Conservation (phyloP, 1,140 invertebrate species). For the Drosophila pectinifera region DNA sequence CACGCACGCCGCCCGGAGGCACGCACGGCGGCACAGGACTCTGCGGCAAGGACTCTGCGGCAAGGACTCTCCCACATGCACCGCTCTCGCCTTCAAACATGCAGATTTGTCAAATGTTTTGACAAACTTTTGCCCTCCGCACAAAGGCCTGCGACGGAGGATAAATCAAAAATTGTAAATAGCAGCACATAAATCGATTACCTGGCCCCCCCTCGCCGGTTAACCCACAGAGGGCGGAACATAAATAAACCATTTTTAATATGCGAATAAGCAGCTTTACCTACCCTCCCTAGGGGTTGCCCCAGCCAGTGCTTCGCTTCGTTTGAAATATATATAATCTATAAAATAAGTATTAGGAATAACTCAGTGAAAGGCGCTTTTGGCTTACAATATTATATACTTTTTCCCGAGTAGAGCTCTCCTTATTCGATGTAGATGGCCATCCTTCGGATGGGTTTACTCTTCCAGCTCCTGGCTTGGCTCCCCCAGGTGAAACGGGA, state of each 20-base stretch:
- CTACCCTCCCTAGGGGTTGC: background rate
- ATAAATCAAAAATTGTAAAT: slow-evolving; percentile 74
- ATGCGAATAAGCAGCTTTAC: slow-evolving; percentile 72
- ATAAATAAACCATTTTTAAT: slow-evolving; percentile 82
- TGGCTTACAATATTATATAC: too few relatives aligned
- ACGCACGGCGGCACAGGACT: slow-evolving; percentile 4
- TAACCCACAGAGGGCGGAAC: too few relatives aligned
- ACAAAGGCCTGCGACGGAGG: slow-evolving; percentile 5
- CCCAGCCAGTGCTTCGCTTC: background rate
- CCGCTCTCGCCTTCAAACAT: too few relatives aligned
- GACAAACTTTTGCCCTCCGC: slow-evolving; percentile 35
- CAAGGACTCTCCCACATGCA: background rate
- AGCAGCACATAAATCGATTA: slow-evolving; percentile 76
- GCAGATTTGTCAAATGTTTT: slow-evolving; percentile 49
- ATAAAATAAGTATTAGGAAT: background rate
- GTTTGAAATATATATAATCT: background rate
- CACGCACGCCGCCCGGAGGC: slow-evolving; percentile 8
- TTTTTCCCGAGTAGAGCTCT: background rate
- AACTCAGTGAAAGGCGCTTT: background rate
- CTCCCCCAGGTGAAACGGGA: slow-evolving; percentile 18
- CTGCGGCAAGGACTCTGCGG: background rate
- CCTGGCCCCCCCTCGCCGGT: too few relatives aligned
- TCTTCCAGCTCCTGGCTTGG: background rate
- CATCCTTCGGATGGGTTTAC: background rate
- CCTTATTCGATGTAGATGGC: background rate